Percentiles rank a stretch among this genome's conserved stretches.
Evolutionary conservation across 1,140 invertebrate species (phyloP).

Genomic region (Adelges cooleyi): DNA sequence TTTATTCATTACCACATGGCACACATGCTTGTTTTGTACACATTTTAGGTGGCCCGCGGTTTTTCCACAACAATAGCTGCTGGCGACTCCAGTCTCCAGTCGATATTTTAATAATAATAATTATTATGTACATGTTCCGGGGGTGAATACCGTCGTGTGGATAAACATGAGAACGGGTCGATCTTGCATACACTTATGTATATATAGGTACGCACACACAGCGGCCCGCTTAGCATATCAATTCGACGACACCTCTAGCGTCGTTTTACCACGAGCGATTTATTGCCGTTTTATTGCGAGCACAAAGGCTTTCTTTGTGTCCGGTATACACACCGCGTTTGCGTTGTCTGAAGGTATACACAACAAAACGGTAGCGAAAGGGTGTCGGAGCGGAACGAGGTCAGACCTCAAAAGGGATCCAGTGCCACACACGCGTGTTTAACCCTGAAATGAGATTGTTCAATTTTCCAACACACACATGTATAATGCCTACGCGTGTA

Average conservation of each 20-base stretch:
- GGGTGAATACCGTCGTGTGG: background rate
- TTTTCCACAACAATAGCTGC: background rate
- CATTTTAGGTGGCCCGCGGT: constrained; percentile 2
- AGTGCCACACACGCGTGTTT: background rate
- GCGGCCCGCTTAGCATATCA: constrained; percentile 8
- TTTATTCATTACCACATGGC: constrained; percentile 4
- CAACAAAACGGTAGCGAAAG: background rate
- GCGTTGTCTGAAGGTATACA: background rate
- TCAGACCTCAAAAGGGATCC: constrained; percentile 6
- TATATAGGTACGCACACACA: too few relatives aligned
- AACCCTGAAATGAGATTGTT: background rate
- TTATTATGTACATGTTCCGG: background rate
- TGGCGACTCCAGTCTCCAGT: background rate
- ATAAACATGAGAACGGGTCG: background rate
- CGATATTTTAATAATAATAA: constrained; percentile 10
- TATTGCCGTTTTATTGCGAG: constrained; percentile 18
- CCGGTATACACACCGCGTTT: background rate
- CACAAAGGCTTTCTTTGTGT: background rate
- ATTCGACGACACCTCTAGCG: constrained; percentile 1
- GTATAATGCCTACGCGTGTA: too few relatives aligned
- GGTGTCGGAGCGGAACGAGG: background rate
- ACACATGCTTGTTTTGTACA: background rate
- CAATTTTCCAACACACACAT: too few relatives aligned
- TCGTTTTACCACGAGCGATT: constrained; percentile 23
- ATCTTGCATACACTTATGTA: background rate